These are phyloP conservation scores for Sceloporus tristichus DNA, from an alignment of 2,113 vertebrate species.

Conservation along the genomic window DNA sequence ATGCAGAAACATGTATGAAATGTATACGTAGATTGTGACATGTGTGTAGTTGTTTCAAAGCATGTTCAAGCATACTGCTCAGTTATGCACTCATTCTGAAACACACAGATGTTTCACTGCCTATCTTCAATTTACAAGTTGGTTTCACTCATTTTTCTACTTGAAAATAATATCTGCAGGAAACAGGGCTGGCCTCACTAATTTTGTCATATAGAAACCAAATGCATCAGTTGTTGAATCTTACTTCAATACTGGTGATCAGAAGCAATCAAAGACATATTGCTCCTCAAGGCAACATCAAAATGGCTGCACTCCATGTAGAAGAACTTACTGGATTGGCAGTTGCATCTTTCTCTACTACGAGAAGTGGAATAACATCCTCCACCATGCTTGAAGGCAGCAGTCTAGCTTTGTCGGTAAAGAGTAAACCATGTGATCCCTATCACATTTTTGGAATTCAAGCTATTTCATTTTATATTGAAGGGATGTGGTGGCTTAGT, in stretches of 20 bases:
- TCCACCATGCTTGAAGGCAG: background rate
- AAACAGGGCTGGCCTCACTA: background rate
- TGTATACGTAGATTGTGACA: background rate
- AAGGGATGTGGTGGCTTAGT: no score
- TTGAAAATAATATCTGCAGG: background rate
- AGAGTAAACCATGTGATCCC: background rate
- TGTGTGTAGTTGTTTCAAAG: background rate
- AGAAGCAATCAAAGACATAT: background rate
- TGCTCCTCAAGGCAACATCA: background rate
- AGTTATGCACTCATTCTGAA: background rate
- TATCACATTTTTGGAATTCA: background rate
- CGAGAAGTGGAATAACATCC: background rate
- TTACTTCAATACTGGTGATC: background rate
- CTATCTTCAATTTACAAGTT: background rate
- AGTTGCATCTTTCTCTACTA: background rate
- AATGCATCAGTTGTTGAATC: background rate
- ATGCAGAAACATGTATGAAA: background rate
- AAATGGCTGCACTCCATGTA: background rate
- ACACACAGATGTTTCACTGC: background rate
- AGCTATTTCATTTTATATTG: background rate
- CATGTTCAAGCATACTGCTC: background rate
- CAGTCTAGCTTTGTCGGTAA: background rate
- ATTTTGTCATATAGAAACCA: background rate
- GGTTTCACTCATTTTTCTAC: background rate
- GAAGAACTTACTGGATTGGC: background rate